A percentile compares a stretch with the other conserved stretches of the same genome.
Evolutionary conservation across 2,797 vertebrate species (phyloP).

Genomic region (Neoniphon sammara): DNA sequence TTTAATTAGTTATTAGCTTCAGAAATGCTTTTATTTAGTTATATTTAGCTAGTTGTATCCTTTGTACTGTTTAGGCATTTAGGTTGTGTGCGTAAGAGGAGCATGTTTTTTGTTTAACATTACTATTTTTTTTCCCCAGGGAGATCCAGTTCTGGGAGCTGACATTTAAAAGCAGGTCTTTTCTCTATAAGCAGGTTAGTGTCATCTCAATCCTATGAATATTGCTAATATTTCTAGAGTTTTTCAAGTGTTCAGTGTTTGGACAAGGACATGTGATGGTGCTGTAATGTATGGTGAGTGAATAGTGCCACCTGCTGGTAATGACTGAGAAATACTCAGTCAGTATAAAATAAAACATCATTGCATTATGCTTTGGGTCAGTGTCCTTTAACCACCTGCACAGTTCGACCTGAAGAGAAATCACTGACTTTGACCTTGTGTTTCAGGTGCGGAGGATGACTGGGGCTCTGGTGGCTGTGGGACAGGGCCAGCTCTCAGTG

Average conservation of each 20-base stretch:
- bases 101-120: background rate
- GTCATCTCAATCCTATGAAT: background rate
- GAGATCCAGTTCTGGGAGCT: slow-evolving; percentile 87
- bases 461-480: slow-evolving; percentile 89
- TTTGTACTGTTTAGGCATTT: background rate
- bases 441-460: slow-evolving; percentile 91
- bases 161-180: slow-evolving; percentile 88
- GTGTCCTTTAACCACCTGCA: background rate
- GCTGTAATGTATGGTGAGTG: slow-evolving; percentile 8
- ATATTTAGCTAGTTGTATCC: too few species aligned
- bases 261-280: background rate
- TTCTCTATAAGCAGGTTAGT: slow-evolving; percentile 92
- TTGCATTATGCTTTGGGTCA: background rate
- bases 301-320: slow-evolving; percentile 70
- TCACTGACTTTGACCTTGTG: background rate
- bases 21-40: too few species aligned
- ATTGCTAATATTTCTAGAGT: background rate
- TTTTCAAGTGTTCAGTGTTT: background rate
- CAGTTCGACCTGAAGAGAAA: background rate
- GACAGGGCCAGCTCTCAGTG: slow-evolving; percentile 80
- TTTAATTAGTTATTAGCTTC: too few species aligned
- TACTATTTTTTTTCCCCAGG: slow-evolving; percentile 69
- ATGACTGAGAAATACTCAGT: slow-evolving; percentile 1
- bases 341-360: background rate
- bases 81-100: background rate